These are phyloP conservation scores for Tipula lateralis DNA, from an alignment of 2,888 invertebrate genomes.

Conservation along the genomic window DNA sequence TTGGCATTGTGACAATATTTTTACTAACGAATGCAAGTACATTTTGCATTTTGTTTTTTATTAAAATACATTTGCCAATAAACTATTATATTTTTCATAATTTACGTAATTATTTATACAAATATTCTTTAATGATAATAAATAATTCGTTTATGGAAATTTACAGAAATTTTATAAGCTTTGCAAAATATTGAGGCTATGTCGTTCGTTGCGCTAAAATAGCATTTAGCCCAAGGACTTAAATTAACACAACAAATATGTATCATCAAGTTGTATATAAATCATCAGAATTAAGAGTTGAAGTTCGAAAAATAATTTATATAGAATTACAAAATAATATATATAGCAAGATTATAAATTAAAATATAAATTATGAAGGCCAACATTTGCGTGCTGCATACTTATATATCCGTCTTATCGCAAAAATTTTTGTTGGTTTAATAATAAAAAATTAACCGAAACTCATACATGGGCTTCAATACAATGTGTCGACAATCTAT, in stretches of 20 bases:
- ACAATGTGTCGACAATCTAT: background rate
- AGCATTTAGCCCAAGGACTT: background rate
- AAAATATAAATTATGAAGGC: background rate
- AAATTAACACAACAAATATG: background rate
- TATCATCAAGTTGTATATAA: background rate
- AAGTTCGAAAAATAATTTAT: background rate
- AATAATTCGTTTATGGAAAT: background rate
- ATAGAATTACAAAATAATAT: background rate
- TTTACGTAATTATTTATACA: background rate
- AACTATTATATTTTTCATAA: background rate
- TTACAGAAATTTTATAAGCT: background rate
- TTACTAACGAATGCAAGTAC: background rate
- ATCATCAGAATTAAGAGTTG: background rate
- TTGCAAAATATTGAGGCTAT: background rate
- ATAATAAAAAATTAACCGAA: background rate
- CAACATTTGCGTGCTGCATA: background rate
- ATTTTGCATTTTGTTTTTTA: background rate
- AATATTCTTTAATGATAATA: background rate
- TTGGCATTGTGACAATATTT: background rate
- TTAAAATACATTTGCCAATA: slow-evolving; percentile 7
- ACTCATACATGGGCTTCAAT: background rate
- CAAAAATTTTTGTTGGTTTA: background rate
- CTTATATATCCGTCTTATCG: background rate
- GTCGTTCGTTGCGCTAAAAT: background rate
- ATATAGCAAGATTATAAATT: background rate